phyloP scores from a whole-genome alignment of 1,140 invertebrate species.

The Venustaconcha ellipsiformis region DNA sequence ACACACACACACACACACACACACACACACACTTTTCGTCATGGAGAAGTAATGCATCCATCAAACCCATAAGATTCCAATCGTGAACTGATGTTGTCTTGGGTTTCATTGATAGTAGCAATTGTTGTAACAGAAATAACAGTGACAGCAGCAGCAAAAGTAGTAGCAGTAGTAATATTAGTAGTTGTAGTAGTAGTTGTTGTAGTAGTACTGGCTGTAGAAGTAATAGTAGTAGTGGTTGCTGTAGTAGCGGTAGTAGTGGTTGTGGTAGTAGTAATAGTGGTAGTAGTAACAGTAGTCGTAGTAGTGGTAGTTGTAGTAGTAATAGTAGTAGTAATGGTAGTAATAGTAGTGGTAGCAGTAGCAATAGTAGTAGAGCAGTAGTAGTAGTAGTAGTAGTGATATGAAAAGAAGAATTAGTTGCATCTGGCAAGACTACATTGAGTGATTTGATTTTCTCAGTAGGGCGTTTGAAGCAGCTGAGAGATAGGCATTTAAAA shows the following conservation, averaged over 20 bases:
- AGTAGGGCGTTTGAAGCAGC: too few species aligned
- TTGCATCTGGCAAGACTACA: too few species aligned
- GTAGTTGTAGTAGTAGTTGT: conserved; percentile 16
- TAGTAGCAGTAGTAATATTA: conserved; percentile 6
- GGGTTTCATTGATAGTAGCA: not conserved
- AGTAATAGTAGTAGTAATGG: conserved; percentile 10
- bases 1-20: too few species aligned
- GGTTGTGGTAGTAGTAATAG: conserved; percentile 9
- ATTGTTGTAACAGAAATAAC: conserved; percentile 5
- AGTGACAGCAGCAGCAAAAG: not conserved
- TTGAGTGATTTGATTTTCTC: too few species aligned
- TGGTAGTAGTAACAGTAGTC: conserved; percentile 13
- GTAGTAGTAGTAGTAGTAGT: not conserved
- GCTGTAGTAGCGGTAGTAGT: conserved; percentile 9
- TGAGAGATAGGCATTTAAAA: too few species aligned
- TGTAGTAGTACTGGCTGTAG: conserved; percentile 17
- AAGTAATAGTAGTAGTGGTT: conserved; percentile 14
- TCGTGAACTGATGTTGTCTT: not conserved
- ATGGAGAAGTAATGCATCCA: too few species aligned
- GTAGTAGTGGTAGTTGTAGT: conserved; percentile 21
- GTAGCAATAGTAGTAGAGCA: conserved; percentile 15
- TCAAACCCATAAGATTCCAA: too few species aligned
- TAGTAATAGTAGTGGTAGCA: conserved; percentile 13
- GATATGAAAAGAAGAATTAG: not conserved
- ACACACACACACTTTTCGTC: too few species aligned